Evolutionary conservation across 2,888 invertebrate species (phyloP).

Genomic region (Ophion slaviceki): DNA sequence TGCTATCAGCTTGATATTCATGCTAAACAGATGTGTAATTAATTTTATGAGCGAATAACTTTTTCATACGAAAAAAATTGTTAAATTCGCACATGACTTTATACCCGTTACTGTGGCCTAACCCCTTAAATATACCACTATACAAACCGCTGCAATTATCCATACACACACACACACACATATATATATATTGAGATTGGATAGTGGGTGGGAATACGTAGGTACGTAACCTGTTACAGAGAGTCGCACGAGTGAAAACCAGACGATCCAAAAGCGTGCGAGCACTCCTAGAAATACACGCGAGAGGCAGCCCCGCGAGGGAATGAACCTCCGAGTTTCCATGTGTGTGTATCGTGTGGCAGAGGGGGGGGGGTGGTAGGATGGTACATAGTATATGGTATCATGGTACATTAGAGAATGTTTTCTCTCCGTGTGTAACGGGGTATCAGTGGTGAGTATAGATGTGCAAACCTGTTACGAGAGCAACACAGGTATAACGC

Average conservation of each 20-base stretch:
- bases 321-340: not conserved
- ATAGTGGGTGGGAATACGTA: slow-evolving; percentile 64
- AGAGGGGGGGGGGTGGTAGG: not conserved
- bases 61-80: too few species aligned
- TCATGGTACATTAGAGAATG: slow-evolving; percentile 40
- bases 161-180: not conserved
- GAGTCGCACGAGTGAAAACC: slow-evolving; percentile 45
- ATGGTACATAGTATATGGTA: slow-evolving; percentile 21
- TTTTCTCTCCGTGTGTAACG: slow-evolving; percentile 37
- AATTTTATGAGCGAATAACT: too few species aligned
- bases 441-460: slow-evolving; percentile 47
- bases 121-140: too few species aligned
- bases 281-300: slow-evolving; percentile 11
- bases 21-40: too few species aligned
- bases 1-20: too few species aligned
- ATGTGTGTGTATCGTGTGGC: not conserved
- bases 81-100: too few species aligned
- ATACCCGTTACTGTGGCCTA: too few species aligned
- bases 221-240: slow-evolving; percentile 74
- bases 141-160: too few species aligned
- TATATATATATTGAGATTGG: slow-evolving; percentile 3
- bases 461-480: slow-evolving; percentile 62
- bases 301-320: not conserved
- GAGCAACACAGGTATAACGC: slow-evolving; percentile 23
- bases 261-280: slow-evolving; percentile 29